A percentile compares a stretch with the other conserved stretches of the same genome.
Evolutionary conservation across 2,113 vertebrate genomes (phyloP).

Genomic region (Sterrhoptilus dennistouni): DNA sequence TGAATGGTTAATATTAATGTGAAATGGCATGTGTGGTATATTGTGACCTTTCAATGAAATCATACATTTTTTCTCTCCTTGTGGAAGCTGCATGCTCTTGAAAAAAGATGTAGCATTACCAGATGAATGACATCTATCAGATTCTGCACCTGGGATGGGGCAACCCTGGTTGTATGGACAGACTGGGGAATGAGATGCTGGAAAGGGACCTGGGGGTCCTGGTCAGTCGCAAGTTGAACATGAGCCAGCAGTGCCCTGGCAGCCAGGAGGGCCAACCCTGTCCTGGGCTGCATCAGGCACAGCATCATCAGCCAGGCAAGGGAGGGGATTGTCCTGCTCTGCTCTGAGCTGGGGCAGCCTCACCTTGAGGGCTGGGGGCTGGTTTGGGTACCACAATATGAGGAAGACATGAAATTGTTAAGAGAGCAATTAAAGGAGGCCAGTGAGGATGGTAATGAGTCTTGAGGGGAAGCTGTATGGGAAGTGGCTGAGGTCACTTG

Average conservation of each 20-base stretch:
- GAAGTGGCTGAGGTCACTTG: not conserved
- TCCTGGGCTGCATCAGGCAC: not conserved
- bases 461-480: fast-evolving
- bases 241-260: not conserved
- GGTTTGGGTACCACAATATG: fast-evolving
- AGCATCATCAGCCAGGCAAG: fast-evolving
- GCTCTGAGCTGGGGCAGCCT: not conserved
- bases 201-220: not conserved
- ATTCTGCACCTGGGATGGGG: not conserved
- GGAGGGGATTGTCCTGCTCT: not conserved
- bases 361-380: not conserved
- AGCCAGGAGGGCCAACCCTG: not conserved
- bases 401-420: not conserved
- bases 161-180: not conserved
- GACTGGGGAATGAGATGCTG: not conserved
- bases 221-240: fast-evolving
- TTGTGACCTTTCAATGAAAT: not conserved
- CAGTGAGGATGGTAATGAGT: fast-evolving
- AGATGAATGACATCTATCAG: not conserved
- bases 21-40: not conserved
- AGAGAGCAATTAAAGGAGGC: fast-evolving
- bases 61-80: not conserved
- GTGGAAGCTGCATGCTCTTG: not conserved
- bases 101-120: not conserved
- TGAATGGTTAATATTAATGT: not conserved